Conservation (phyloP, 2,797 vertebrate species). For the Coracias cyanogaster region DNA sequence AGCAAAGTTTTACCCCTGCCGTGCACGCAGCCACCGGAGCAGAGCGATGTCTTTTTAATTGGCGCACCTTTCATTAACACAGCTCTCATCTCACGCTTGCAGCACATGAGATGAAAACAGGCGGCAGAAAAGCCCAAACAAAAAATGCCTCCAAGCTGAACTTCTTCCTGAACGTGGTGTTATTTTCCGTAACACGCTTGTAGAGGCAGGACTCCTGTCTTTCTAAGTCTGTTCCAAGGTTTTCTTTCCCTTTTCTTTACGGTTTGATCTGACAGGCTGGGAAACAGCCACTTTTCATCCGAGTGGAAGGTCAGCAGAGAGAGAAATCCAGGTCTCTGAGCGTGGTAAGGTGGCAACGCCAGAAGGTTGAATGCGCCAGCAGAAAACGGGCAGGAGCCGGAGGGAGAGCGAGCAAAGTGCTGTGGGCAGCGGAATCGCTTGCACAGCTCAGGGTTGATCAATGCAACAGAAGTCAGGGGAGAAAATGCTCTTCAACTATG, state of each 20-base stretch:
- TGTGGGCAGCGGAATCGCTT: rapidly evolving
- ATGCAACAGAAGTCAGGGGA: neutral
- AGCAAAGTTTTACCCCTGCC: neutral
- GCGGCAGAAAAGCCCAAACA: neutral
- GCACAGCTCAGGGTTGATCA: neutral
- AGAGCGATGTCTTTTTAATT: neutral
- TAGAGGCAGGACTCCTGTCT: neutral
- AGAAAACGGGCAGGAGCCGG: neutral
- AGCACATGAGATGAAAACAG: neutral
- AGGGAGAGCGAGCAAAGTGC: neutral
- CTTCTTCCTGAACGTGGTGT: neutral
- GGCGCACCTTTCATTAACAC: neutral
- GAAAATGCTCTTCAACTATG: neutral
- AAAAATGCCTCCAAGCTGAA: neutral
- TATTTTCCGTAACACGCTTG: neutral
- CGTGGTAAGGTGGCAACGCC: rapidly evolving
- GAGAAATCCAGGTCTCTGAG: neutral
- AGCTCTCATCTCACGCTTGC: neutral
- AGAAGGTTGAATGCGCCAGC: neutral
- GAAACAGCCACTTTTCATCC: neutral
- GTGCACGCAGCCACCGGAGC: rapidly evolving
- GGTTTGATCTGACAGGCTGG: rapidly evolving
- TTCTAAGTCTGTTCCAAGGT: neutral
- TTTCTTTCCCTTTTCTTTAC: neutral
- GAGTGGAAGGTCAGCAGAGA: neutral